Conservation (phyloP, 2,113 vertebrate species). For the Geococcyx californianus region DNA sequence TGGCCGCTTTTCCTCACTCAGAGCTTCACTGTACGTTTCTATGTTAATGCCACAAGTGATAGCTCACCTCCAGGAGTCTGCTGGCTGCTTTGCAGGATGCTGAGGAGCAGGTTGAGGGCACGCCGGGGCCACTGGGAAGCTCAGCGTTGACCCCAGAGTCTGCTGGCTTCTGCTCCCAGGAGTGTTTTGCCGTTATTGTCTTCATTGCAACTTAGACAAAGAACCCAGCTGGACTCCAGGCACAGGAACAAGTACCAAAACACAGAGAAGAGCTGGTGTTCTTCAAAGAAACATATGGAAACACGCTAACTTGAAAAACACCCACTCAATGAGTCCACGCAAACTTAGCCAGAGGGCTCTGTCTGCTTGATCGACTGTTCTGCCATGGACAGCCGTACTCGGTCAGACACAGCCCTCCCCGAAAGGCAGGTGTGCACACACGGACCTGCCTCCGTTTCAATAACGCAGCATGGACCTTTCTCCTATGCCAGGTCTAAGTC, state of each 20-base stretch:
- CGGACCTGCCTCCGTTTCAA: not conserved
- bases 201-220: not conserved
- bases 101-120: not conserved
- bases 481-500: not conserved
- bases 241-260: not conserved
- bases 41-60: not conserved
- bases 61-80: not conserved
- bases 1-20: not conserved
- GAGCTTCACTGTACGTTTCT: not conserved
- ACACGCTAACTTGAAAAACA: not conserved
- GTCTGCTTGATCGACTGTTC: not conserved
- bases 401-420: not conserved
- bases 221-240: not conserved
- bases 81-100: not conserved
- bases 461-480: not conserved
- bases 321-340: not conserved
- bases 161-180: not conserved
- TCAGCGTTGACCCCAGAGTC: accelerated
- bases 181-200: accelerated
- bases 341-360: not conserved
- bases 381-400: not conserved
- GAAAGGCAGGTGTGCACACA: not conserved
- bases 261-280: not conserved
- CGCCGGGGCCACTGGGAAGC: not conserved
- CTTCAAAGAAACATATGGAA: not conserved